phyloP scores from a whole-genome alignment of 1,140 invertebrate species.

The Pseudoatta argentina region DNA sequence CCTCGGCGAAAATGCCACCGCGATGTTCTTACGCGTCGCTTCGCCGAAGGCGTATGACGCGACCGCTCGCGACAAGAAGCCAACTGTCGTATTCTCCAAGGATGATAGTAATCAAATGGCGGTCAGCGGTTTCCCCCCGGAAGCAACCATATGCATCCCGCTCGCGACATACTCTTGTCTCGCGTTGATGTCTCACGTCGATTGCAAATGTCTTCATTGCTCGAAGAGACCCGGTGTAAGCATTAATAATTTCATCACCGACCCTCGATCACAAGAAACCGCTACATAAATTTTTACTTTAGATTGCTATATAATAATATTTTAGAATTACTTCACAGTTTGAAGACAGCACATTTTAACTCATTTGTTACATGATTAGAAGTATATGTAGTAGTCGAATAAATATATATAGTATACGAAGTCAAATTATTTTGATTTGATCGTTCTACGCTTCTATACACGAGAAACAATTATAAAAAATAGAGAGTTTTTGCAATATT shows the following conservation, averaged over 20 bases:
- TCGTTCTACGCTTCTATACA: not conserved
- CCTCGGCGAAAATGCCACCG: conserved; percentile 70
- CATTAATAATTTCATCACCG: not conserved
- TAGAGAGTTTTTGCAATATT: too few relatives aligned
- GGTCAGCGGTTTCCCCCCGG: conserved; percentile 9
- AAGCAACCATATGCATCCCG: conserved; percentile 43
- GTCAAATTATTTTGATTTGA: conserved; percentile 2
- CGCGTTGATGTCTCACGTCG: not conserved
- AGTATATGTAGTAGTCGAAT: too few relatives aligned
- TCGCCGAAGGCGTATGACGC: conserved; percentile 69
- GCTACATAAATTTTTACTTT: not conserved
- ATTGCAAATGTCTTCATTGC: not conserved
- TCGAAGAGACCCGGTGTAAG: not conserved
- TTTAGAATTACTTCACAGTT: not conserved
- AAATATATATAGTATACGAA: not conserved
- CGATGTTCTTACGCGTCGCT: conserved; percentile 49
- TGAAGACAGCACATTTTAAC: not conserved
- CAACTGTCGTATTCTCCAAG: conserved; percentile 54
- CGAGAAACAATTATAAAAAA: not conserved
- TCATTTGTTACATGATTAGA: too few relatives aligned
- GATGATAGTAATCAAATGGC: conserved; percentile 69
- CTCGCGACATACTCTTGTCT: conserved; percentile 4
- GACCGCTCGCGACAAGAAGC: conserved; percentile 63
- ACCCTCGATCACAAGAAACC: too few relatives aligned
- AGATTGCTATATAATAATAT: not conserved